Evolutionary conservation across 2,888 invertebrate genomes (phyloP).

Genomic region (Sphinx pinastri): DNA sequence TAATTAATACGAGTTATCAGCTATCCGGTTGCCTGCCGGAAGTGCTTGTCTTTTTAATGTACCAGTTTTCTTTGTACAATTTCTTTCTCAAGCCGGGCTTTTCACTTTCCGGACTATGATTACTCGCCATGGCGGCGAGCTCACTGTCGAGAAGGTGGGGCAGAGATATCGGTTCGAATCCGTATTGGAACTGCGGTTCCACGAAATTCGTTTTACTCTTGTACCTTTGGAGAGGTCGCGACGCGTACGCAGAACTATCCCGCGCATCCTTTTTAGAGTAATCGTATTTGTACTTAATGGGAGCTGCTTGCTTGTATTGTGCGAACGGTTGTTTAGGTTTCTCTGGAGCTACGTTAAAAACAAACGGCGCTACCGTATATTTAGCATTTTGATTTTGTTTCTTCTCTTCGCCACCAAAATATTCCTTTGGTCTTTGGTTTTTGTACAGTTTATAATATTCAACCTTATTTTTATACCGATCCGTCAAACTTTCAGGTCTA

Average conservation of each 20-base stretch:
- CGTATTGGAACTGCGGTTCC: slow-evolving; percentile 79
- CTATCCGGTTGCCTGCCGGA: slow-evolving; percentile 66
- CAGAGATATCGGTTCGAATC: slow-evolving; percentile 73
- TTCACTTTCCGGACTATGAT: slow-evolving; percentile 69
- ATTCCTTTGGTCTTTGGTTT: slow-evolving; percentile 63
- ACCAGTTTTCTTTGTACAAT: slow-evolving; percentile 77
- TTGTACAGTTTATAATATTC: slow-evolving; percentile 71
- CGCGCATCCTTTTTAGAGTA: slow-evolving; percentile 60
- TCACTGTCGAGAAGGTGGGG: slow-evolving; percentile 72
- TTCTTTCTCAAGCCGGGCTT: slow-evolving; percentile 73
- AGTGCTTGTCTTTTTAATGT: slow-evolving; percentile 74
- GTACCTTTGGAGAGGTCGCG: slow-evolving; percentile 59
- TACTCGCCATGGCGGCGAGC: slow-evolving; percentile 73
- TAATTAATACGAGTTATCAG: slow-evolving; percentile 71
- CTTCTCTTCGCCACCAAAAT: slow-evolving; percentile 47
- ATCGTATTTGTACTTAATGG: slow-evolving; percentile 60
- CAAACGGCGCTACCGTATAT: slow-evolving; percentile 55
- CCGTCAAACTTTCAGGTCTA: slow-evolving; percentile 65
- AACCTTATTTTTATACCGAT: slow-evolving; percentile 63
- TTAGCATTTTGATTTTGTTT: slow-evolving; percentile 60
- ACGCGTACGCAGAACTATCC: slow-evolving; percentile 64
- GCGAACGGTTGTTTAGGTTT: slow-evolving; percentile 60
- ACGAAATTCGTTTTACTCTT: slow-evolving; percentile 69
- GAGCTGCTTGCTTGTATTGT: slow-evolving; percentile 55
- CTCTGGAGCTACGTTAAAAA: slow-evolving; percentile 49